These are phyloP conservation scores for Brachyhypopomus occidentalis DNA, from an alignment of 2,113 vertebrate species.

Conservation along the genomic window DNA sequence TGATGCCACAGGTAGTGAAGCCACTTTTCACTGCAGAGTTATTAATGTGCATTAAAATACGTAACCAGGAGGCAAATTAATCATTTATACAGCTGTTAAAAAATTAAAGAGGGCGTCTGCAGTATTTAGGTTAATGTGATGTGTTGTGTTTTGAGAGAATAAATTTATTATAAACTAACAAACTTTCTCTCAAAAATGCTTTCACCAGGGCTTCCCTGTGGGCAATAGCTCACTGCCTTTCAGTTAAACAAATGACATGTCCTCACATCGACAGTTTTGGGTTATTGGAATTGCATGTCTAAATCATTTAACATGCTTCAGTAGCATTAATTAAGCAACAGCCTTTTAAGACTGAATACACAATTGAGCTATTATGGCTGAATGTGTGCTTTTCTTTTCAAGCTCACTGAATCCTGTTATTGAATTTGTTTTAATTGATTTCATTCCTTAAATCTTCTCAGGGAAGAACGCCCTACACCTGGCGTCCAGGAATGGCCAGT, in stretches of 20 bases:
- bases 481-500: conserved; percentile 89
- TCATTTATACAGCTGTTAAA: background rate
- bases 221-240: too few relatives aligned
- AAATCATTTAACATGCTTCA: too few relatives aligned
- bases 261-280: too few relatives aligned
- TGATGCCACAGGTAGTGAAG: conserved; percentile 84
- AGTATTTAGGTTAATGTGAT: background rate
- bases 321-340: too few relatives aligned
- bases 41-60: background rate
- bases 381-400: too few relatives aligned
- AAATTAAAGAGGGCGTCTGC: background rate
- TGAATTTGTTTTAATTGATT: conserved; percentile 13
- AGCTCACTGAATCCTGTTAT: too few relatives aligned
- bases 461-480: conserved; percentile 93
- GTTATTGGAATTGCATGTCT: too few relatives aligned
- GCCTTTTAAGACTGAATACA: too few relatives aligned
- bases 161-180: background rate
- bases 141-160: background rate
- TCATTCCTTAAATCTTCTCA: conserved; percentile 56
- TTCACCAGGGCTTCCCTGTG: too few relatives aligned
- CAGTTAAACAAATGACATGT: too few relatives aligned
- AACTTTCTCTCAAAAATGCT: background rate
- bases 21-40: background rate
- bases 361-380: too few relatives aligned
- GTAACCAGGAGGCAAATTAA: background rate